Percentiles rank a stretch among this genome's conserved stretches.
phyloP scores from a whole-genome alignment of 2,888 invertebrate species.

The Apodemia duryi region DNA sequence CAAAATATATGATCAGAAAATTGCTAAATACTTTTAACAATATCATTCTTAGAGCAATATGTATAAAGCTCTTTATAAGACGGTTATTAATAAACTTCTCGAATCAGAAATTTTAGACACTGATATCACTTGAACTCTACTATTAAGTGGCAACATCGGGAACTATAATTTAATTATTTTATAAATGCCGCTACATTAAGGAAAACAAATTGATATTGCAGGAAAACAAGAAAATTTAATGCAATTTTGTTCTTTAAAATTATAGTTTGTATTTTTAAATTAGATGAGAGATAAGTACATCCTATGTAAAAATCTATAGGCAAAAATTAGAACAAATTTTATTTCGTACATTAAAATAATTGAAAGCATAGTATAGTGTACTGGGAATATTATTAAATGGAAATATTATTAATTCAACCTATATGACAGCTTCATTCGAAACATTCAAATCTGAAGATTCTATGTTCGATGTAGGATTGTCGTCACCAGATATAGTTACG shows the following conservation, averaged over 20 bases:
- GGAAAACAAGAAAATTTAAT: background rate
- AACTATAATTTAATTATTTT: background rate
- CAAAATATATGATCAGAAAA: too few relatives aligned
- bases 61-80: too few relatives aligned
- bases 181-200: background rate
- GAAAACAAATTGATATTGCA: background rate
- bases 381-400: constrained; percentile 10
- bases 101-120: too few relatives aligned
- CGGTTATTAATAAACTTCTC: too few relatives aligned
- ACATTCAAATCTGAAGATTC: constrained; percentile 2
- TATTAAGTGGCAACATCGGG: background rate
- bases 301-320: constrained; percentile 28
- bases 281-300: constrained; percentile 32
- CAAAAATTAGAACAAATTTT: constrained; percentile 21
- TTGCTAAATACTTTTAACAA: too few relatives aligned
- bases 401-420: background rate
- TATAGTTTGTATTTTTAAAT: constrained; percentile 15
- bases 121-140: background rate
- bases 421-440: background rate
- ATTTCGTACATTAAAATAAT: constrained; percentile 48
- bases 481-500: constrained; percentile 29
- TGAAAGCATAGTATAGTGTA: constrained; percentile 29
- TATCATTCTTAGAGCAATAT: too few relatives aligned
- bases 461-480: constrained; percentile 37
- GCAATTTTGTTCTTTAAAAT: background rate